Evolutionary conservation across 2,797 vertebrate genomes (phyloP).

Genomic region (Helostoma temminkii): DNA sequence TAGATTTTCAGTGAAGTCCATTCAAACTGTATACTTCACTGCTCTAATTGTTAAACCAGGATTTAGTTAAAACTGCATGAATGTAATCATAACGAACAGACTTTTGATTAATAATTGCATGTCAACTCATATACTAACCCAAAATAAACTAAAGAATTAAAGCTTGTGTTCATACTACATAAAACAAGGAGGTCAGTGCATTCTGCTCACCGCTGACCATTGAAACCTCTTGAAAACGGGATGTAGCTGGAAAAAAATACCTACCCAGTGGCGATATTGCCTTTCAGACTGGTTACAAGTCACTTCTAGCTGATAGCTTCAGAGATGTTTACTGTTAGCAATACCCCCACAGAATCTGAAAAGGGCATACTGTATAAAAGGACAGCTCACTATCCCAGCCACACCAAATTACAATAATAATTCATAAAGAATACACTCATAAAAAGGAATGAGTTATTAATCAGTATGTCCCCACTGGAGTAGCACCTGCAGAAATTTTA

Average conservation of each 20-base stretch:
- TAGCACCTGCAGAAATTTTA: slow-evolving; percentile 70
- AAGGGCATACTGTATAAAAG: slow-evolving; percentile 44
- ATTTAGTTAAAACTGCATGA: too few species aligned
- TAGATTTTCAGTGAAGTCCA: too few species aligned
- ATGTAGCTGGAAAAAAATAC: slow-evolving; percentile 1
- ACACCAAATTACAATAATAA: slow-evolving; percentile 75
- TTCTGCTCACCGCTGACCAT: background rate
- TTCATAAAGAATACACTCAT: slow-evolving; percentile 71
- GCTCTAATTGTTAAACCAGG: too few species aligned
- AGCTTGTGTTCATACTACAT: background rate
- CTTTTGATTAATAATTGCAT: too few species aligned
- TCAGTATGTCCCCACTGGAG: slow-evolving; percentile 65
- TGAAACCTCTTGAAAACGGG: slow-evolving; percentile 28
- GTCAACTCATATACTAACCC: too few species aligned
- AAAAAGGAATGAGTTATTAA: slow-evolving; percentile 72
- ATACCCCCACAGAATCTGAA: slow-evolving; percentile 44
- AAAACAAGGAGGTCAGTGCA: background rate
- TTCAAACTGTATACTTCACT: too few species aligned
- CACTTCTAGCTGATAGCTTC: slow-evolving; percentile 40
- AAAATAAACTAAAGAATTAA: background rate
- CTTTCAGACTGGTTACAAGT: slow-evolving; percentile 40
- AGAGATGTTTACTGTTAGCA: slow-evolving; percentile 30
- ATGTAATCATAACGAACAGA: too few species aligned
- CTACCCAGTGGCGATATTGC: slow-evolving; percentile 5
- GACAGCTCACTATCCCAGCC: slow-evolving; percentile 31